Percentiles rank a stretch among this genome's conserved stretches.
These are phyloP conservation scores for Pseudobourletiella spinata DNA, from an alignment of 1,140 invertebrate species.

Conservation along the genomic window DNA sequence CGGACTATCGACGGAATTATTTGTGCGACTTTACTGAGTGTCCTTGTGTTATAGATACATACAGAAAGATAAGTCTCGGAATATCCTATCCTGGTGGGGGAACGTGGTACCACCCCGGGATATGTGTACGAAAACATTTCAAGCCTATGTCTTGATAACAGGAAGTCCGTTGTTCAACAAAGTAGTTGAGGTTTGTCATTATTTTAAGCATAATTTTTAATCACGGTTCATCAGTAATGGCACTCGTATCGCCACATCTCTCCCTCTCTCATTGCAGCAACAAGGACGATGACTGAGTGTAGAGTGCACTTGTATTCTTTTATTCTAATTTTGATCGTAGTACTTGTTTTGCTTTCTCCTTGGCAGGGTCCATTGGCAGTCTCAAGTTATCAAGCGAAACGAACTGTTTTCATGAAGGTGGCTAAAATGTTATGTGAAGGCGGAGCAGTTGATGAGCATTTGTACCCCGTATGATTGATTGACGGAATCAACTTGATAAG, in stretches of 20 bases:
- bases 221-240: too few relatives aligned
- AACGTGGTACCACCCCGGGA: background rate
- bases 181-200: background rate
- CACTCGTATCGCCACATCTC: too few relatives aligned
- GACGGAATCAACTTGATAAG: too few relatives aligned
- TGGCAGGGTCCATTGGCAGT: slow-evolving; percentile 46
- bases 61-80: background rate
- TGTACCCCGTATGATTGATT: background rate
- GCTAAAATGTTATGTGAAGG: slow-evolving; percentile 7
- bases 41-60: background rate
- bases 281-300: too few relatives aligned
- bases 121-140: background rate
- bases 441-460: slow-evolving; percentile 4
- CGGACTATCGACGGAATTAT: too few relatives aligned
- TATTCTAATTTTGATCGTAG: too few relatives aligned
- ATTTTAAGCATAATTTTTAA: too few relatives aligned
- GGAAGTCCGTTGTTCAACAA: background rate
- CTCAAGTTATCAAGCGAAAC: slow-evolving; percentile 60
- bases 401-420: slow-evolving; percentile 63
- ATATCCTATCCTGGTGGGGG: slow-evolving; percentile 34
- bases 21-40: too few relatives aligned
- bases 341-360: background rate
- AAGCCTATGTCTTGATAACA: background rate
- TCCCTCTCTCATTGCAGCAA: too few relatives aligned
- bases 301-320: too few relatives aligned